Conservation (phyloP, 2,113 vertebrate genomes). For the Lepisosteus osseus region DNA sequence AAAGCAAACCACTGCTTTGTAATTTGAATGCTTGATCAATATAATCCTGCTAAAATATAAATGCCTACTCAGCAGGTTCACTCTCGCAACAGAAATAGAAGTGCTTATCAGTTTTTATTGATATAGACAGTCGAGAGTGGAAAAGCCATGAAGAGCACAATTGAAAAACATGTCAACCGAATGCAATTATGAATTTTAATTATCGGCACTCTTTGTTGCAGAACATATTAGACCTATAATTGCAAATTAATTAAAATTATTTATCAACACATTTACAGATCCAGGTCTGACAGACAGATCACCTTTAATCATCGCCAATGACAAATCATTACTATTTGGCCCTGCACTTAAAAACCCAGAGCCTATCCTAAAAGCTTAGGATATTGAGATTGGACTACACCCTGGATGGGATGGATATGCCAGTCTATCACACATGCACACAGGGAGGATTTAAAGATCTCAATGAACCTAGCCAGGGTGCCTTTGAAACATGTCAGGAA, state of each 20-base stretch:
- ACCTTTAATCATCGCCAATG: conserved; percentile 36
- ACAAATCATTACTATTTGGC: conserved; percentile 33
- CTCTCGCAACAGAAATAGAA: conserved; percentile 28
- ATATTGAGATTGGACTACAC: no score
- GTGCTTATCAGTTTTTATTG: conserved; percentile 58
- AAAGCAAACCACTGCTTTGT: no score
- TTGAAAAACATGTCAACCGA: conserved; percentile 59
- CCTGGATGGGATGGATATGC: no score
- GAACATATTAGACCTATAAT: conserved; percentile 53
- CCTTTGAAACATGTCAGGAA: no score
- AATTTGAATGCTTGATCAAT: no score
- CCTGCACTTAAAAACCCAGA: no score
- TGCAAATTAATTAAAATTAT: conserved; percentile 64
- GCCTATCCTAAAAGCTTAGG: no score
- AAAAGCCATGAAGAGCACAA: conserved; percentile 31
- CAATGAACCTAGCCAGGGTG: no score
- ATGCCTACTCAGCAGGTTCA: conserved; percentile 29
- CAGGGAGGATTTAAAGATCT: no score
- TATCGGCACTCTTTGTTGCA: conserved; percentile 42
- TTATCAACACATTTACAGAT: conserved; percentile 50
- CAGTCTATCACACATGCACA: no score
- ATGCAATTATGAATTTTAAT: conserved; percentile 69
- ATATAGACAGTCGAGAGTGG: conserved; percentile 52
- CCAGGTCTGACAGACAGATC: conserved; percentile 39
- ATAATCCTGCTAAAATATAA: neutral